Percentiles rank a stretch among this genome's conserved stretches.
These are phyloP conservation scores for Leucophenga montana DNA, from an alignment of 2,888 invertebrate genomes.

Conservation along the genomic window DNA sequence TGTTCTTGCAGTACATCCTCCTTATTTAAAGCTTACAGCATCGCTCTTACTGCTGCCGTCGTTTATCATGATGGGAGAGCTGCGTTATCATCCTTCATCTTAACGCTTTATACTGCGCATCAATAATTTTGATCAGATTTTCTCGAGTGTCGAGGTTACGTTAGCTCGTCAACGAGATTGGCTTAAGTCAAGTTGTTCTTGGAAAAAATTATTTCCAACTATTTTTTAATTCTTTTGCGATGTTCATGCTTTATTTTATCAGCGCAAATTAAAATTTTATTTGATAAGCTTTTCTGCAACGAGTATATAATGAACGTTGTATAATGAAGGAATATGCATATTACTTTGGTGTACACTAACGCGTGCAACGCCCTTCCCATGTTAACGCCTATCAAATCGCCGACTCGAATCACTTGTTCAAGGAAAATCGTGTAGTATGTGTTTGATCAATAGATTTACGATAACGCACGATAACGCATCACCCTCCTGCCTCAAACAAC, in stretches of 20 bases:
- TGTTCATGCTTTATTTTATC: no score
- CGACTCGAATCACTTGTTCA: no score
- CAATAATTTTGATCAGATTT: slow-evolving; percentile 64
- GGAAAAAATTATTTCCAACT: slow-evolving; percentile 23
- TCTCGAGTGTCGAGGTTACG: slow-evolving; percentile 32
- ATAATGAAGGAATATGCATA: no score
- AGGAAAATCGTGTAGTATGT: no score
- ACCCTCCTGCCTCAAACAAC: no score
- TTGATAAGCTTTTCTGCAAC: slow-evolving; percentile 50
- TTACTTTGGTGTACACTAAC: no score
- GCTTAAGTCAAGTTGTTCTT: slow-evolving; percentile 22
- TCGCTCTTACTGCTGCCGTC: background rate
- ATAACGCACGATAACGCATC: no score
- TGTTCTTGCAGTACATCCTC: no score
- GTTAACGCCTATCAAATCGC: no score
- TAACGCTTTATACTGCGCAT: slow-evolving; percentile 50
- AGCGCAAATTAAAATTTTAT: slow-evolving; percentile 65
- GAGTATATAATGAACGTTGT: no score
- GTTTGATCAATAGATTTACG: no score
- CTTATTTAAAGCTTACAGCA: background rate
- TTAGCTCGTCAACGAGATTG: background rate
- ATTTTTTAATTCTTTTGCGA: slow-evolving; percentile 39
- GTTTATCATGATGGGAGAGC: slow-evolving; percentile 6
- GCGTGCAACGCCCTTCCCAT: no score
- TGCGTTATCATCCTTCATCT: slow-evolving; percentile 36